Evolutionary conservation across 2,888 invertebrate genomes (phyloP).

Genomic region (Trichacis sp.): DNA sequence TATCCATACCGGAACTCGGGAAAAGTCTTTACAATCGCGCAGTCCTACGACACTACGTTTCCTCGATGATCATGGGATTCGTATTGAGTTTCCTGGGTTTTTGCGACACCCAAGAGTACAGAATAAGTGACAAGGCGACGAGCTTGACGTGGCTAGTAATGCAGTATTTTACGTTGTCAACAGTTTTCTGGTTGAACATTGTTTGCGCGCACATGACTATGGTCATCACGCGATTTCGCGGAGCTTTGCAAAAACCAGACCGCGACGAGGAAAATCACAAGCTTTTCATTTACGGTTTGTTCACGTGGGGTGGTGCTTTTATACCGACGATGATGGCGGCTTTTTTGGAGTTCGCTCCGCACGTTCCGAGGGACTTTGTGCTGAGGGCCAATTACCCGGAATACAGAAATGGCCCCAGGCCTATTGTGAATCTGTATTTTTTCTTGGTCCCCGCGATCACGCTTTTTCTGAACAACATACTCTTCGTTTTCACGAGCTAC

Average conservation of each 20-base stretch:
- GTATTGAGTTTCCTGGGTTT: constrained; percentile 46
- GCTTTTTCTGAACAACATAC: constrained; percentile 51
- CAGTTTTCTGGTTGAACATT: constrained; percentile 56
- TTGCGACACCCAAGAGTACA: constrained; percentile 43
- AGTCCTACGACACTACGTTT: constrained; percentile 53
- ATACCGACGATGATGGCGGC: constrained; percentile 46
- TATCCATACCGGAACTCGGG: constrained; percentile 49
- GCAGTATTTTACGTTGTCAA: constrained; percentile 55
- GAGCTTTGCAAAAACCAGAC: constrained; percentile 43
- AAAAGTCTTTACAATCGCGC: constrained; percentile 53
- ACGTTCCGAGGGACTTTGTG: constrained; percentile 38
- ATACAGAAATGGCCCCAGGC: constrained; percentile 44
- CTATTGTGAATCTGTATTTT: constrained; percentile 52
- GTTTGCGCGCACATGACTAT: constrained; percentile 57
- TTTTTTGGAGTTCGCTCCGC: constrained; percentile 46
- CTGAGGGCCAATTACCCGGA: constrained; percentile 45
- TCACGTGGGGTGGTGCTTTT: constrained; percentile 48
- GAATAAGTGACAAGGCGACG: constrained; percentile 29
- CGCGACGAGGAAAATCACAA: constrained; percentile 43
- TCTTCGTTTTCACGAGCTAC: constrained; percentile 53
- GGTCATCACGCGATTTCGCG: constrained; percentile 52
- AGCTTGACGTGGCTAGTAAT: constrained; percentile 48
- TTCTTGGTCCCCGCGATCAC: constrained; percentile 51
- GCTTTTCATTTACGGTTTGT: constrained; percentile 44
- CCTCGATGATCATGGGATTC: constrained; percentile 48